A percentile compares a stretch with the other conserved stretches of the same genome.
These are phyloP conservation scores for Diabrotica balteata DNA, from an alignment of 2,888 invertebrate genomes.

Conservation along the genomic window DNA sequence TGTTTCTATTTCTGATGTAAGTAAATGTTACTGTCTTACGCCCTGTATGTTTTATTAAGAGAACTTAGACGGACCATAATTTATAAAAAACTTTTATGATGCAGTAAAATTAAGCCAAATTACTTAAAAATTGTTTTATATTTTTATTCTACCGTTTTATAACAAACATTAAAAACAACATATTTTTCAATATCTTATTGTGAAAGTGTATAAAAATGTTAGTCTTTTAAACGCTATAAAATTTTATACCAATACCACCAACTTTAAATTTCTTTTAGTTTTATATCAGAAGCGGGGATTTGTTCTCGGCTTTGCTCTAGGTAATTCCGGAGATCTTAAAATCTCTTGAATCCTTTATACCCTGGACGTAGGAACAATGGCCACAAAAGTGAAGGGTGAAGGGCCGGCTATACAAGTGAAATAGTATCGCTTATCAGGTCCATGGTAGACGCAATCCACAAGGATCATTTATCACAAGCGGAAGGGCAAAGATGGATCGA, in stretches of 20 bases:
- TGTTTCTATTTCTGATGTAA: no score
- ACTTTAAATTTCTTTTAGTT: neutral
- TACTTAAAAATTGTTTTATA: no score
- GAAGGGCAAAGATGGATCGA: conserved; percentile 53
- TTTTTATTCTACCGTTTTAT: no score
- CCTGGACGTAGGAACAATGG: conserved; percentile 10
- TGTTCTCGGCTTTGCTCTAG: conserved; percentile 1
- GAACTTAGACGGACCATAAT: no score
- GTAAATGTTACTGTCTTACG: no score
- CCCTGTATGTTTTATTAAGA: no score
- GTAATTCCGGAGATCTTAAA: conserved; percentile 10
- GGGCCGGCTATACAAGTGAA: conserved; percentile 22
- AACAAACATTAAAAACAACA: no score
- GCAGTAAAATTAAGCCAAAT: no score
- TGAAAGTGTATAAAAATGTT: no score
- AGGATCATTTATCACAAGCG: conserved; percentile 54
- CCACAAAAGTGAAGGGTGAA: conserved; percentile 14
- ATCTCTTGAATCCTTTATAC: conserved; percentile 16
- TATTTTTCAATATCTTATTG: no score
- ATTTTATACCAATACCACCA: neutral
- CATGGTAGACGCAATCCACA: conserved; percentile 45
- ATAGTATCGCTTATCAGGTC: conserved; percentile 37
- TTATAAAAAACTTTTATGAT: no score
- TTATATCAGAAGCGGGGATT: neutral
- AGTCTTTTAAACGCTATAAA: no score